phyloP scores from a whole-genome alignment of 1,140 invertebrate genomes.

The Tribolium castaneum region DNA sequence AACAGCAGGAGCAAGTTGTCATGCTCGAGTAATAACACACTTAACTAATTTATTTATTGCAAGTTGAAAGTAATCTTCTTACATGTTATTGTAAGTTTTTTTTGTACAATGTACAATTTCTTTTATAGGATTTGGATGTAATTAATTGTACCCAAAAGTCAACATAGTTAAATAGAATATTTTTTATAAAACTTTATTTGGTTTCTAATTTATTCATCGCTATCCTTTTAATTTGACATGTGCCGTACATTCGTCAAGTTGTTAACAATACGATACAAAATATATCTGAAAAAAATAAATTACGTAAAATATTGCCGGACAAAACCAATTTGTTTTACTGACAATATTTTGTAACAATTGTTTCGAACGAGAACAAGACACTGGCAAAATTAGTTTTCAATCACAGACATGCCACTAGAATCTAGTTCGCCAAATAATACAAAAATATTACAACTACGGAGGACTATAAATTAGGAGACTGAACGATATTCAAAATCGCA shows the following conservation, averaged over 20 bases:
- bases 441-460: conserved; percentile 16
- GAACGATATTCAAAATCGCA: too few relatives aligned
- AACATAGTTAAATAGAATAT: conserved; percentile 36
- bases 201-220: conserved; percentile 21
- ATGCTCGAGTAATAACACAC: conserved; percentile 36
- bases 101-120: conserved; percentile 45
- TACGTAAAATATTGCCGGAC: conserved; percentile 1
- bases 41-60: conserved; percentile 44
- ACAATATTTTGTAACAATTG: conserved; percentile 28
- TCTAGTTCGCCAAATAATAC: conserved; percentile 26
- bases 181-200: conserved; percentile 39
- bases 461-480: too few relatives aligned
- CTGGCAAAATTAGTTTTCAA: conserved; percentile 40
- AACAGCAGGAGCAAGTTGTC: conserved; percentile 16
- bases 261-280: conserved; percentile 21
- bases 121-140: conserved; percentile 43
- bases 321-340: conserved; percentile 28
- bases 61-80: conserved; percentile 38
- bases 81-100: conserved; percentile 40
- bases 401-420: conserved; percentile 40
- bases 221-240: conserved; percentile 27
- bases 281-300: conserved; percentile 13
- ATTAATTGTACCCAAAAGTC: conserved; percentile 38
- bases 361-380: conserved; percentile 36
- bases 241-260: conserved; percentile 26